Evolutionary conservation across 2,888 invertebrate genomes (phyloP).

Genomic region (Myathropa florea): DNA sequence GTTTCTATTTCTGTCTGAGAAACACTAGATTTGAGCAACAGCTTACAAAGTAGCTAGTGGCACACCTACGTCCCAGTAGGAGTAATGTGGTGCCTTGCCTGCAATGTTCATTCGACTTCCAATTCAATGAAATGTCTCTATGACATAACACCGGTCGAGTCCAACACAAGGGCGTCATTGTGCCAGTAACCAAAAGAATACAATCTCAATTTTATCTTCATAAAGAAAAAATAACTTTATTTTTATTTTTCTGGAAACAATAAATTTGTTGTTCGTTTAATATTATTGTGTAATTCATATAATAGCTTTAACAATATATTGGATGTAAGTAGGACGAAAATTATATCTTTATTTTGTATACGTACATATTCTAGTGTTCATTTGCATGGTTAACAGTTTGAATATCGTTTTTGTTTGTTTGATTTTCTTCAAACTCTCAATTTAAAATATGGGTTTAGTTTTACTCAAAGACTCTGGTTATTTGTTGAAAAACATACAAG

Average conservation of each 20-base stretch:
- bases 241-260: constrained; percentile 36
- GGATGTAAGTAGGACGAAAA: background rate
- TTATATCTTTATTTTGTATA: constrained; percentile 8
- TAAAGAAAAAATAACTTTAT: constrained; percentile 48
- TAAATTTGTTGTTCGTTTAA: constrained; percentile 25
- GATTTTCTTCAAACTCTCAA: background rate
- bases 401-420: background rate
- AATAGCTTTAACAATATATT: background rate
- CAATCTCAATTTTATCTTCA: background rate
- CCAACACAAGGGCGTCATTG: too few species aligned
- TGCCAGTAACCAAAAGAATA: too few species aligned
- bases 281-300: background rate
- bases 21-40: too few species aligned
- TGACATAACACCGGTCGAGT: too few species aligned
- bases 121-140: too few species aligned
- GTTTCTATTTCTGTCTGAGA: too few species aligned
- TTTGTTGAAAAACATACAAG: constrained; percentile 8
- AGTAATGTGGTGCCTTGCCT: too few species aligned
- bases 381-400: constrained; percentile 22
- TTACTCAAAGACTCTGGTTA: constrained; percentile 10
- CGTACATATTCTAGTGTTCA: background rate
- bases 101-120: too few species aligned
- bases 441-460: constrained; percentile 17
- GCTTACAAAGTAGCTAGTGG: too few species aligned
- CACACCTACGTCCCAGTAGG: too few species aligned